phyloP scores from a whole-genome alignment of 2,888 invertebrate genomes.

The Acholoe squamosa region DNA sequence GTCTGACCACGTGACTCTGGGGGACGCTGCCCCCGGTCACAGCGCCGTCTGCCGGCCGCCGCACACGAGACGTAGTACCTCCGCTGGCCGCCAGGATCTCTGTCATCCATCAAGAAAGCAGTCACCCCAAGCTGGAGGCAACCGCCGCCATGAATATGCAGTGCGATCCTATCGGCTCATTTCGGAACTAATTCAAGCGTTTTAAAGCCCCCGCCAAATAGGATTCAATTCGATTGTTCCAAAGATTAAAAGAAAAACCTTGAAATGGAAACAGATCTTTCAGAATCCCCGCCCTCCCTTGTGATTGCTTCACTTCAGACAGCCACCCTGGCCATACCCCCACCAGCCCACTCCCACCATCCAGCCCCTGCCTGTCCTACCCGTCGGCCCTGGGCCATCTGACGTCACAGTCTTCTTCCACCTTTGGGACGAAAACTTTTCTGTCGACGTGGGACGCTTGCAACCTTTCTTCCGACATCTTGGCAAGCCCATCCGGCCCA shows the following conservation, averaged over 20 bases:
- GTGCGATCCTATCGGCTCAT: conserved; percentile 35
- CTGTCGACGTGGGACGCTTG: neutral
- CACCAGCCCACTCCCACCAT: neutral
- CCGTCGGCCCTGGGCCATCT: neutral
- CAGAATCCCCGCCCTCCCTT: conserved; percentile 13
- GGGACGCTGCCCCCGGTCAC: conserved; percentile 20
- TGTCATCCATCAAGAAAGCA: conserved; percentile 40
- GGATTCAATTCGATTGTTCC: conserved; percentile 34
- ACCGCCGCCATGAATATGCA: conserved; percentile 35
- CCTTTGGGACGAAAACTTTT: neutral
- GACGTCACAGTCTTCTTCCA: neutral
- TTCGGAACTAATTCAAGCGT: conserved; percentile 29
- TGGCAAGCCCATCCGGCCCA: neutral
- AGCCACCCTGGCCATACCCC: neutral
- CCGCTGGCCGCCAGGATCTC: conserved; percentile 26
- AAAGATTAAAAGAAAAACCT: conserved; percentile 33
- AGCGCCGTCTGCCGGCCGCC: neutral
- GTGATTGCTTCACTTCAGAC: neutral
- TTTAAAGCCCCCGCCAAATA: conserved; percentile 38
- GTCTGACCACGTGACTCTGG: conserved; percentile 19
- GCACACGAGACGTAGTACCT: neutral
- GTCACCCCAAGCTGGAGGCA: neutral
- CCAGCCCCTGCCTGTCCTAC: neutral
- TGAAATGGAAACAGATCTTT: conserved; percentile 27
- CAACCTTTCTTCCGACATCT: neutral